Evolutionary conservation across 2,888 invertebrate species (phyloP), one percentile per base, ranked within the genome.

Genomic region (Eristalis pertinax): DNA sequence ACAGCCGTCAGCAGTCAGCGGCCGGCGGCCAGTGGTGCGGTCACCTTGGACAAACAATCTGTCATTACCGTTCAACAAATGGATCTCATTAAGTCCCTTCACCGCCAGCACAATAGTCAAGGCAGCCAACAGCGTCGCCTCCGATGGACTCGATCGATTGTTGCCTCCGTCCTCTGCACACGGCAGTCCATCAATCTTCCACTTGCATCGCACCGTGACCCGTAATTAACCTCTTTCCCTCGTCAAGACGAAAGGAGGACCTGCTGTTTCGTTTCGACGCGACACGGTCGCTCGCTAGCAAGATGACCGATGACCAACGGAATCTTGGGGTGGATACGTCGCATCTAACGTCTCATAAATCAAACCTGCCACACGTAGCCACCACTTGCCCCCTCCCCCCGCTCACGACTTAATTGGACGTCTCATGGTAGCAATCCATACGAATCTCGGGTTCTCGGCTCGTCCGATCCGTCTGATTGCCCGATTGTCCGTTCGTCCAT

Each of bases 261-360:
- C 50, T 50, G 50, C 19, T 15, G 41, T 15, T 32, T 15, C 19
- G 19, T 50, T 19, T 5, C n/a, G 19, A 19, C 50, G 43, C 8
- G 32, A 50, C 43, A 29, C 50, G 56, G 29, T 29, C 8, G n/a
- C n/a, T n/a, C n/a, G 4, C 26, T 26, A 1, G 38, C 64, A 65
- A 60, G 32, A 32, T 22, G 19, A 22, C 38, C 35, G 35, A 65
- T 35, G 64, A 65, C 64, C 35, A 38, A 19, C 22, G 19, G 63
- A 63, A 50, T 50, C 35, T n/a, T 35, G 67, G 73, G 80, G 62
- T 50, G 80, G 73, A 73, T 74, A 35, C 26, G 67, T 64, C 63
- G 63, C 69, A 35, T 81, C 67, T 81, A 81, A 74, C 80, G 56
- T 63, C 74, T 63, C 80, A 75, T 81, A 81, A 81, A 81, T 81